These are phyloP conservation scores for Pedionomus torquatus DNA, from an alignment of 2,113 vertebrate genomes.

Conservation along the genomic window DNA sequence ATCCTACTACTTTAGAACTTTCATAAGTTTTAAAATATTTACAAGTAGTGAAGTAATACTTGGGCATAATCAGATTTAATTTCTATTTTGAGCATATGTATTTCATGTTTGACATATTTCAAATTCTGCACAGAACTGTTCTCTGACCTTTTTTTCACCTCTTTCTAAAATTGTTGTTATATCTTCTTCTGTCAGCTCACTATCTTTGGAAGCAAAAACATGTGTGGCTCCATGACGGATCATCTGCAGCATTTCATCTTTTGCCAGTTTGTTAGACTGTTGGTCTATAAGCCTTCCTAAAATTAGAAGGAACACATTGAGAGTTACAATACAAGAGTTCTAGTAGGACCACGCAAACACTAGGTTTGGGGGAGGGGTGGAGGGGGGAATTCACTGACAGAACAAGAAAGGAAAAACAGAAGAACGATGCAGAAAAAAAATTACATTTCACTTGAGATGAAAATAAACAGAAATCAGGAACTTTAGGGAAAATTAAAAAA, in stretches of 20 bases:
- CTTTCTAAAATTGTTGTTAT: conserved; percentile 87
- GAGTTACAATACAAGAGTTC: background rate
- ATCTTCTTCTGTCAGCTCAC: conserved; percentile 89
- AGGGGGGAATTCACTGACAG: too few species aligned
- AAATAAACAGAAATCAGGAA: background rate
- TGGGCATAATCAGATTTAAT: background rate
- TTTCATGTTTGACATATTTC: background rate
- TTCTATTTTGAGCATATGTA: background rate
- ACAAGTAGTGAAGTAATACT: background rate
- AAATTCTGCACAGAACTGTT: background rate
- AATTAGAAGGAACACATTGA: background rate
- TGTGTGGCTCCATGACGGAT: conserved; percentile 89
- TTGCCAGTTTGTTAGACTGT: conserved; percentile 87
- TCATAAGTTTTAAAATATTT: background rate
- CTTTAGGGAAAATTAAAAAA: background rate
- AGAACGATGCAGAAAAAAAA: background rate
- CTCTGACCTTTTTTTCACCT: conserved; percentile 88
- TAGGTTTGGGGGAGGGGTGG: too few species aligned
- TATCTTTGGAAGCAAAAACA: conserved; percentile 90
- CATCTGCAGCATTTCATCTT: conserved; percentile 93
- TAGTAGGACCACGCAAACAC: background rate
- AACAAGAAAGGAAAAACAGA: background rate
- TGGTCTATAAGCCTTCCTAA: conserved; percentile 89
- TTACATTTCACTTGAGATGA: background rate
- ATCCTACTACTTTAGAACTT: background rate